Base-by-base conservation (phyloP, 2,888 invertebrate genomes). In the Anarsia innoxiella region DNA sequence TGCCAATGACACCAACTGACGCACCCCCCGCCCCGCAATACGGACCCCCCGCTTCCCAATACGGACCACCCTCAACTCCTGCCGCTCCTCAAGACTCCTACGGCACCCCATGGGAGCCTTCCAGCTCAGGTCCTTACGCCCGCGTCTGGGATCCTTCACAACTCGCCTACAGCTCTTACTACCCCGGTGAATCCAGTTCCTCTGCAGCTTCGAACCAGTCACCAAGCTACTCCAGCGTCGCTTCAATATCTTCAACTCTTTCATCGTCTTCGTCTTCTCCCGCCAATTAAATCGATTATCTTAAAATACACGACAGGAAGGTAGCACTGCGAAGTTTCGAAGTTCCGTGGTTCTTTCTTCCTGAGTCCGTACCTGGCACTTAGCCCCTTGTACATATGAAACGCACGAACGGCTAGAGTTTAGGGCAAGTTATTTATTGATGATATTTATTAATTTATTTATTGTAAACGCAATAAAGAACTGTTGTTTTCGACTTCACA, bases 81-180 rank as follows among this genome's bases (percentile, higher is more conserved):
- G 83, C 88, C 3, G 80, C 88, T 3, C 89, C 92, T 16, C 87
- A 89, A 43, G 91, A 90, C 56, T 91, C 92, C 2, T 93, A 93
- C 86, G 88, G 87, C 49, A 88, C 89, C 4, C 88, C 89, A 9
- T 92, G 91, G 91, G 91, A 91, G 60, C 89, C 90, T 2, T 78
- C 87, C 47, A 90, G 87, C 58, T 88, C 90, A 33, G 93, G 93
- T 5, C 93, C 93, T 1, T 94, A 94, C 71, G 88, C 93, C 31
- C 87, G 94, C 48, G 89, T 92, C 1, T 94, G 93, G 92, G 91
- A 91, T 53, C 87, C 88, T 3, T 88, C 90, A 34, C 90, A 88
- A 53, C 69, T 90, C 48, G 91, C 91, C 14, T 91, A 90, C 66
- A 91, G 88, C 56, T 90, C 91, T 1, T 91, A 91, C 73, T 90